phyloP scores from a whole-genome alignment of 2,113 vertebrate genomes.

The Parotia lawesii region DNA sequence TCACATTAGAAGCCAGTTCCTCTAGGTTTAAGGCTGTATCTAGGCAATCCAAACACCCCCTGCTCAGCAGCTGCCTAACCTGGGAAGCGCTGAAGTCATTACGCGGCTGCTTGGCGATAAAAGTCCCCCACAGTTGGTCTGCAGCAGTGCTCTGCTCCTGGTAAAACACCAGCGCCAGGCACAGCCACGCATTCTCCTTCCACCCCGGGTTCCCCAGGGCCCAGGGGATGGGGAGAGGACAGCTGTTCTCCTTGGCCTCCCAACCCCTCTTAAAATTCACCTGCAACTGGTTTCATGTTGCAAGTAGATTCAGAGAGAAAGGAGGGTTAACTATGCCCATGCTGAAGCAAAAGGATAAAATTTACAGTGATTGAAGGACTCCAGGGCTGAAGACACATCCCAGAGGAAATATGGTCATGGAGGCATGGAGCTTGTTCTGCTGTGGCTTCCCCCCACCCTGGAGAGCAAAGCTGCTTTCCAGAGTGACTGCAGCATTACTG shows the following conservation, averaged over 20 bases:
- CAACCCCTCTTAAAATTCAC: background rate
- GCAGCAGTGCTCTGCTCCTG: background rate
- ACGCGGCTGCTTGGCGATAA: fast-evolving
- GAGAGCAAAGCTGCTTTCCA: background rate
- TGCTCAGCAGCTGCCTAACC: conserved; percentile 9
- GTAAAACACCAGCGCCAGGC: fast-evolving
- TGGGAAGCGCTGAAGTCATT: background rate
- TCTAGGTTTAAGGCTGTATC: background rate
- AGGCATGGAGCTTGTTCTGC: background rate
- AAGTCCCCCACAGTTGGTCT: background rate
- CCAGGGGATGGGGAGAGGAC: background rate
- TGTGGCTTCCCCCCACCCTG: fast-evolving
- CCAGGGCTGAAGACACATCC: background rate
- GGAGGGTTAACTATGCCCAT: background rate
- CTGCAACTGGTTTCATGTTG: background rate
- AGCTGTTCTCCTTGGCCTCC: background rate
- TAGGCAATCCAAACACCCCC: background rate
- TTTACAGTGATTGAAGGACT: background rate
- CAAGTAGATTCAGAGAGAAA: background rate
- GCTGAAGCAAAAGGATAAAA: background rate
- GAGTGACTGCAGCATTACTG: background rate
- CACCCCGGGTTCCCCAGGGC: fast-evolving
- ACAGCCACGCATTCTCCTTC: fast-evolving
- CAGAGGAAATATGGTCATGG: background rate
- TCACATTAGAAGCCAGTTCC: background rate